These are phyloP conservation scores for Bombus consobrinus DNA, from an alignment of 1,140 invertebrate species.

Conservation along the genomic window DNA sequence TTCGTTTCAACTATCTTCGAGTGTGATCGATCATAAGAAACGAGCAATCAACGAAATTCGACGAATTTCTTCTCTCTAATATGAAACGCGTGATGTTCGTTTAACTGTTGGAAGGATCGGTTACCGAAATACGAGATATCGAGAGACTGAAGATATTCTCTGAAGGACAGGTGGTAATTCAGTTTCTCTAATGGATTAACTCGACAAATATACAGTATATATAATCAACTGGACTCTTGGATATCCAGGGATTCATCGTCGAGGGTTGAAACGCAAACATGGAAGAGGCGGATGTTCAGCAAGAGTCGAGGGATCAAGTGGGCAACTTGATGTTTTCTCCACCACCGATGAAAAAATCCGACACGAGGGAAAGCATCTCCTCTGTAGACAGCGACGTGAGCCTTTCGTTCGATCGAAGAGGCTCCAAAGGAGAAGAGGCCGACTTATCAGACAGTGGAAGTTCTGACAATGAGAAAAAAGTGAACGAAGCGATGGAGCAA, in stretches of 20 bases:
- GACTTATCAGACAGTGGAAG: slow-evolving; percentile 87
- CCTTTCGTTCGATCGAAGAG: slow-evolving; percentile 83
- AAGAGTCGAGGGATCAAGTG: slow-evolving; percentile 75
- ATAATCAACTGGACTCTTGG: not conserved
- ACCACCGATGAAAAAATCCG: slow-evolving; percentile 84
- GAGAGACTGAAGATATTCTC: not conserved
- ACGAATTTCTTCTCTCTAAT: not conserved
- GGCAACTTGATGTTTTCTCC: slow-evolving; percentile 75
- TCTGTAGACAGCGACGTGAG: slow-evolving; percentile 86
- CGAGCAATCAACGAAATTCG: not conserved
- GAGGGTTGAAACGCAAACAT: slow-evolving; percentile 23
- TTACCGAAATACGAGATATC: not conserved
- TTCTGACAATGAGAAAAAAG: slow-evolving; percentile 85
- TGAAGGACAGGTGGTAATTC: too few relatives aligned
- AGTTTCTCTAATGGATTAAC: slow-evolving; percentile 8
- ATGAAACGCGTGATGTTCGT: not conserved
- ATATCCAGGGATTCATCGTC: not conserved
- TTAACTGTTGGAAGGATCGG: not conserved
- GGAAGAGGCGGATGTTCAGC: slow-evolving; percentile 74
- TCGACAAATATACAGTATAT: not conserved
- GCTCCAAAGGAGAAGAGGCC: slow-evolving; percentile 83
- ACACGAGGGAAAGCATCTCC: slow-evolving; percentile 85
- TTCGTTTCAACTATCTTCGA: not conserved
- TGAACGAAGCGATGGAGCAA: slow-evolving; percentile 14
- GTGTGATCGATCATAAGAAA: not conserved